These are phyloP conservation scores for Apistogramma diplotaenia DNA, from an alignment of 2,113 vertebrate genomes.

Conservation along the genomic window DNA sequence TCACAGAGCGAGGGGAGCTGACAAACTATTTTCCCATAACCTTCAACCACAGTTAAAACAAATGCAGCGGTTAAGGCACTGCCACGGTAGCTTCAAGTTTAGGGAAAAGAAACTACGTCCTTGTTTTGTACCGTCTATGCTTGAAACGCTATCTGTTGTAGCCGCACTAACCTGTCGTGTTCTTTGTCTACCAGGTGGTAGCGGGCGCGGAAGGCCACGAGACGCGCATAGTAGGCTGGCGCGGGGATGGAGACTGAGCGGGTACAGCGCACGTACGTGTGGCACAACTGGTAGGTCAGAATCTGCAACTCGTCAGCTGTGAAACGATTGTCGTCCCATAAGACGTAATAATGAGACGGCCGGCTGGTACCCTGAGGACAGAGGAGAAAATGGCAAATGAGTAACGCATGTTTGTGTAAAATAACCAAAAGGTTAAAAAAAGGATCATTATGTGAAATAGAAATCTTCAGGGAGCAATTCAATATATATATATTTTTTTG, in stretches of 20 bases:
- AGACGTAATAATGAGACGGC: constrained; percentile 96
- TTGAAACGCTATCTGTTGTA: not conserved
- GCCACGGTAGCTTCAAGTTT: not conserved
- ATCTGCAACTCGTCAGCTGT: constrained; percentile 98
- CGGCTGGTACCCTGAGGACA: constrained; percentile 91
- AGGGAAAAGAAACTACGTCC: not conserved
- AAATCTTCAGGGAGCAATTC: not conserved
- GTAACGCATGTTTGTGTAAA: not conserved
- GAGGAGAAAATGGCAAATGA: not conserved
- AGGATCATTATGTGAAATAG: not conserved
- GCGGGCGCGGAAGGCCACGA: constrained; percentile 97
- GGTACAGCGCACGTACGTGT: constrained; percentile 97
- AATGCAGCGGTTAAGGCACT: not conserved
- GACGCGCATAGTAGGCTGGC: constrained; percentile 96
- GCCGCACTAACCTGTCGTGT: constrained; percentile 89
- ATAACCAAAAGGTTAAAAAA: not conserved
- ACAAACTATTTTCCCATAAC: no score
- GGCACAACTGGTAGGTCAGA: constrained; percentile 99
- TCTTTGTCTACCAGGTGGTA: constrained; percentile 99
- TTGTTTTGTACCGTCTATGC: not conserved
- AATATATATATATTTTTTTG: not conserved
- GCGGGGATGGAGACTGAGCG: constrained; percentile 98
- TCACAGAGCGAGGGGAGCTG: not conserved
- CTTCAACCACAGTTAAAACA: not conserved
- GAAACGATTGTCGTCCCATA: constrained; percentile 99